Evolutionary conservation across 2,113 vertebrate genomes (phyloP), one percentile per base, ranked within the genome.

Genomic region (Caracal caracal): DNA sequence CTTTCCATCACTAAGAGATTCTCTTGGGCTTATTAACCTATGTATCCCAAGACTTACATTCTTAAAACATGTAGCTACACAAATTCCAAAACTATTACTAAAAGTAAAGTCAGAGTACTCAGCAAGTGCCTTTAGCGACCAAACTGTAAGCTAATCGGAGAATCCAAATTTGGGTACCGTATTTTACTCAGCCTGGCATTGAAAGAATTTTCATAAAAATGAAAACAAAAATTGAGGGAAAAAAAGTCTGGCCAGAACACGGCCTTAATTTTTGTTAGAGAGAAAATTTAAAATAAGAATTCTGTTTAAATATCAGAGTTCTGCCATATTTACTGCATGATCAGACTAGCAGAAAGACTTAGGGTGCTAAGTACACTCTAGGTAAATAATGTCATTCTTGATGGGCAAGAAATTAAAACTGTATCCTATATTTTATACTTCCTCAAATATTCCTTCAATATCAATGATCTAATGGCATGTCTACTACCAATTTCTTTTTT

Each of bases 51-150:
- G 61, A 78, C 95, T 95, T 96, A 56, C 61, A 81, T 96, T 96
- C 71, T 51, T 94, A 97, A 96, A 96, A 85, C 81, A 94, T 15
- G 40, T 82, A 96, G 79, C 26, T 94, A 40, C 24, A 56, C 13
- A 96, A 98, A 97, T 3, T 97, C 85, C 65, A 95, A 97, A 96
- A 96, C 33, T 79, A 89, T 71, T 53, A 94, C 96, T 93, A 84
- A 93, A 95, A 97, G 30, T 84, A 83, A 90, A 93, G 49, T 53
- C 13, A 95, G 97, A 93, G 22, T 80, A 94, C 70, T 47, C 28
- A 88, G 7, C 30, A 93, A 66, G 82, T 59, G 90, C 84, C 33
- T 94, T 61, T 2, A 3, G 68, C 90, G 90, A 92, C 65, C 47
- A 51, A 98, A 94, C 88, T 94, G 66, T 49, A 40, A 93, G 40